These are phyloP conservation scores for Epizoanthus ramosus DNA, from an alignment of 92 coral and sea anemone genomes.

Conservation along the genomic window DNA sequence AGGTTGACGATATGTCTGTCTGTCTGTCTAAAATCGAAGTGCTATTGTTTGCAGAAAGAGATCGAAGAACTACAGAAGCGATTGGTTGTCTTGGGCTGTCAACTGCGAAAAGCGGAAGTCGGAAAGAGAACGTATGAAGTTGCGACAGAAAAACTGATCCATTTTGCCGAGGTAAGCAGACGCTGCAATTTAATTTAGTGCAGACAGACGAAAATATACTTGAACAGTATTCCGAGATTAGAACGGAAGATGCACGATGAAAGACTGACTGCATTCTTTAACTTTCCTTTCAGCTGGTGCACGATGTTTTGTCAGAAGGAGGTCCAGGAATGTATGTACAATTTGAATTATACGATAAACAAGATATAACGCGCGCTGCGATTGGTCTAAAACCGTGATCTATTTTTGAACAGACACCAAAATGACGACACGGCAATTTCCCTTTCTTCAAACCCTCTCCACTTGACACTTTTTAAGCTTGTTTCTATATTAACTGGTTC, in stretches of 20 bases:
- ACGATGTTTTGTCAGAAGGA: slow-evolving; percentile 76
- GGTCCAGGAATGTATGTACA: slow-evolving; percentile 69
- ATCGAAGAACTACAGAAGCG: slow-evolving; percentile 92
- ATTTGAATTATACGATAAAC: background rate
- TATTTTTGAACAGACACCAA: too few relatives aligned
- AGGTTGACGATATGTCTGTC: too few relatives aligned
- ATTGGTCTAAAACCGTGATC: too few relatives aligned
- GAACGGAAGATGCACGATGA: background rate
- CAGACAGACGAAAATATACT: background rate
- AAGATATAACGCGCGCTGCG: too few relatives aligned
- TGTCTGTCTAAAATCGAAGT: background rate
- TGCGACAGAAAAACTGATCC: slow-evolving; percentile 86
- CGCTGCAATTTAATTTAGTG: background rate
- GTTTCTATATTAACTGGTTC: too few relatives aligned
- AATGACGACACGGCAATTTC: too few relatives aligned
- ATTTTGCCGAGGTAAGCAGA: slow-evolving; percentile 80
- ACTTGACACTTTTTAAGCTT: too few relatives aligned
- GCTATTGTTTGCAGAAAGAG: slow-evolving; percentile 62
- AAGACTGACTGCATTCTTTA: background rate
- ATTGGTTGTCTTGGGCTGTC: slow-evolving; percentile 93
- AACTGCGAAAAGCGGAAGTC: slow-evolving; percentile 94
- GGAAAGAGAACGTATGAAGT: slow-evolving; percentile 96
- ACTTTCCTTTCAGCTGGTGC: slow-evolving; percentile 66
- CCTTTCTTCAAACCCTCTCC: too few relatives aligned
- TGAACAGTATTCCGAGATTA: background rate